Base-by-base conservation (phyloP, 2,113 vertebrate genomes). In the Vulpes vulpes region DNA sequence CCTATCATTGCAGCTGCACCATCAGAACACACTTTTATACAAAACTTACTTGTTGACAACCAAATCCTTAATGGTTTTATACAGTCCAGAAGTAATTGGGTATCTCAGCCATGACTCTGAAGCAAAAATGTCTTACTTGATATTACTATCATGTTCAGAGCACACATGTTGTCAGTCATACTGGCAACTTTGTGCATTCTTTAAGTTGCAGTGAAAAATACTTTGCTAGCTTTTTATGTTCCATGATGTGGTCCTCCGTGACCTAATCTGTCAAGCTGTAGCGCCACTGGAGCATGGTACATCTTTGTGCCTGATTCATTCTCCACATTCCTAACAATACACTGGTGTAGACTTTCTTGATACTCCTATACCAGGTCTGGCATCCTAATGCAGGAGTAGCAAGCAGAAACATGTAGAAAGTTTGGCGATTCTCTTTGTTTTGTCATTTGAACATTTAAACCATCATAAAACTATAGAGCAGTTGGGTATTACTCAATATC, bases 31-130 rank as follows among this genome's bases (percentile, higher is more conserved):
- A 67, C 2, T 73, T 80, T 64, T 22, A 32, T 53, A 65, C 1
- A 53, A 89, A 91, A 79, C 7, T 60, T 83, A 67, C 71, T 88
- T 60, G 57, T 92, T 80, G 71, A 64, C 60, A 95, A 71, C 17
- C 22, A 60, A 43, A 57, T 86, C 20, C 17, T 90, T 23, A 38
- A 38, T 65, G 73, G n/a, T 73, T 65, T 91, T 87, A 71, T 64
- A 60, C 6, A n/a, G 10, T 71, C 57, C 49, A 89, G 53, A 87
- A 51, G 22, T 35, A 83, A 5, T 3, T 59, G 62, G 27, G 8
- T 53, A 76, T 64, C 15, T 81, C 67, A 69, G 7, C 11, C 93
- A 81, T 90, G n/a, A 81, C 55, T 62, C 12, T 62, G 32, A 80
- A 84, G 53, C 25, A 73, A 78, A 95, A 89, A 10, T n/a, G 69